A percentile compares a stretch with the other conserved stretches of the same genome.
Conservation (phyloP, 2,113 vertebrate genomes). For the Cyprinus carpio region DNA sequence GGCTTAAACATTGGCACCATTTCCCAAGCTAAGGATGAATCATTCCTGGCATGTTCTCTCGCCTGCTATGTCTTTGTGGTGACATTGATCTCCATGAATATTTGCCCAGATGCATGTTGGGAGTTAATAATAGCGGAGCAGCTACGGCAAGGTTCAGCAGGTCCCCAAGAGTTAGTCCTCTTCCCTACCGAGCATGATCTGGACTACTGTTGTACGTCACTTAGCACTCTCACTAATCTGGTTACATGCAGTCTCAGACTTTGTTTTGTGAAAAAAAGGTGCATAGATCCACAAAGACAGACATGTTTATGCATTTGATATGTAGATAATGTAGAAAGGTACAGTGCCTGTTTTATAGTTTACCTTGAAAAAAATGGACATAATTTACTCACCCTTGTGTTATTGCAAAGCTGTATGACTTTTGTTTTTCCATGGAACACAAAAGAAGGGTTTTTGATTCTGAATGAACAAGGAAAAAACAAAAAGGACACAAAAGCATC, state of each 20-base stretch:
- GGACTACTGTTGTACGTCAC: constrained; percentile 28
- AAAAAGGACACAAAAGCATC: no score
- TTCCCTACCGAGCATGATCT: constrained; percentile 39
- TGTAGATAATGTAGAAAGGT: constrained; percentile 3
- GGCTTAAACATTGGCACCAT: constrained; percentile 26
- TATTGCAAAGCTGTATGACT: neutral
- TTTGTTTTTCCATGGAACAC: neutral
- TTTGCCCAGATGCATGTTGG: constrained; percentile 47
- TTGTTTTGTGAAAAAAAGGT: neutral
- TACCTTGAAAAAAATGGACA: neutral
- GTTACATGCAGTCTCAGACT: constrained; percentile 6
- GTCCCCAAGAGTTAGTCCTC: constrained; percentile 13
- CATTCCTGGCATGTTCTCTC: constrained; percentile 31
- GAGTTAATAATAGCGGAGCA: constrained; percentile 48
- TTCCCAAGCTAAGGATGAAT: constrained; percentile 27
- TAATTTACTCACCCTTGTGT: neutral
- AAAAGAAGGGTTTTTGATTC: neutral
- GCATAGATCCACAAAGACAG: neutral
- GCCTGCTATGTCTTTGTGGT: constrained; percentile 40
- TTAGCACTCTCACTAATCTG: constrained; percentile 16
- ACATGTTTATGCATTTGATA: constrained; percentile 31
- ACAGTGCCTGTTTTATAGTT: neutral
- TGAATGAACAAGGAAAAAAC: no score
- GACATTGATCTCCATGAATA: constrained; percentile 56
- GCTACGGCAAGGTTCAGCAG: constrained; percentile 32